Evolutionary conservation across 2,113 vertebrate genomes (phyloP).

Genomic region (Turdus rufiventris): DNA sequence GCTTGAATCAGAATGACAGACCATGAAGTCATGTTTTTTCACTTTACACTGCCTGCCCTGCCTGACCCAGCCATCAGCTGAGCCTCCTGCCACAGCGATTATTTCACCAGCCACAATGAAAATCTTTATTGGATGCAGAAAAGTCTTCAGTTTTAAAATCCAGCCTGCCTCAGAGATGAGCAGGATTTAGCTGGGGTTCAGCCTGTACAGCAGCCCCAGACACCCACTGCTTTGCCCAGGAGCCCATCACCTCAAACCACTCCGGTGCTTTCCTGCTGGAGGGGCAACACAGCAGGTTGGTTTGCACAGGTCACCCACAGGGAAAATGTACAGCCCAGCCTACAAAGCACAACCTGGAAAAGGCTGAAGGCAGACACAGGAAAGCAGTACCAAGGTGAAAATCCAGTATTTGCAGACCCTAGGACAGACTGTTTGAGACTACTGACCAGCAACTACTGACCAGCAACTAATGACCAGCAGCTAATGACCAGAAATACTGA

Average conservation of each 20-base stretch:
- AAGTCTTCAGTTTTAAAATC: slow-evolving; percentile 6
- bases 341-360: neutral
- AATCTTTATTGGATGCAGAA: slow-evolving; percentile 7
- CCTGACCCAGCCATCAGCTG: slow-evolving; percentile 8
- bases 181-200: neutral
- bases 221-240: fast-evolving
- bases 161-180: neutral
- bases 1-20: slow-evolving; percentile 66
- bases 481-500: no score
- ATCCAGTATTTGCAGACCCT: neutral
- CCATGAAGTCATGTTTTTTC: slow-evolving; percentile 56
- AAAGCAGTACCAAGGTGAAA: neutral
- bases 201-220: neutral
- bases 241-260: neutral
- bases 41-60: neutral
- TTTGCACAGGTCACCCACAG: neutral
- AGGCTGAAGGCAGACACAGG: neutral
- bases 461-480: no score
- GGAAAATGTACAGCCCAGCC: neutral
- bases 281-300: neutral
- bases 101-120: slow-evolving; percentile 35
- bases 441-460: neutral
- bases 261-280: neutral
- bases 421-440: neutral
- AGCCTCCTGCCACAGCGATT: slow-evolving; percentile 52